Evolutionary conservation across 2,113 vertebrate species (phyloP).

Genomic region (Polypterus senegalus): DNA sequence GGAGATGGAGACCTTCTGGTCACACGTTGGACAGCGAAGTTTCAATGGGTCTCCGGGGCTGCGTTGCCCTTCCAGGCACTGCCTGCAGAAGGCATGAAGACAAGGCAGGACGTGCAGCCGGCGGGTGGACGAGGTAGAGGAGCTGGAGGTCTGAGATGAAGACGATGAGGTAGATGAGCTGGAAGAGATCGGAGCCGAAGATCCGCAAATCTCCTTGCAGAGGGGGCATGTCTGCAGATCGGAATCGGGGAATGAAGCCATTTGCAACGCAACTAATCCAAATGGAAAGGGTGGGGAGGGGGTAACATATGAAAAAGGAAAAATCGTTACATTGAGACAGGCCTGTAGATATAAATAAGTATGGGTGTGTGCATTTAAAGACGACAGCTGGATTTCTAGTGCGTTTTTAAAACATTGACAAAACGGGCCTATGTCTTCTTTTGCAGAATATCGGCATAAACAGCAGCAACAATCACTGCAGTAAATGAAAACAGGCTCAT

Average conservation of each 20-base stretch:
- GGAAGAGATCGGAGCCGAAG: slow-evolving; percentile 72
- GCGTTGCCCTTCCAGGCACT: slow-evolving; percentile 77
- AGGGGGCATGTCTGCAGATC: slow-evolving; percentile 81
- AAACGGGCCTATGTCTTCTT: no score
- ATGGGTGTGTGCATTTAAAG: no score
- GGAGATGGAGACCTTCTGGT: slow-evolving; percentile 76
- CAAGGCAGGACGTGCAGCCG: slow-evolving; percentile 80
- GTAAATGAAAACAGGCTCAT: no score
- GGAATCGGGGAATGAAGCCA: slow-evolving; percentile 84
- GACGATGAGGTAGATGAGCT: slow-evolving; percentile 76
- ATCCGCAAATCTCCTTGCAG: slow-evolving; percentile 83
- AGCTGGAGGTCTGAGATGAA: slow-evolving; percentile 61
- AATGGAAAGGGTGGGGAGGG: slow-evolving; percentile 11
- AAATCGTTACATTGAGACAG: neutral
- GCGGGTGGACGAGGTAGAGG: slow-evolving; percentile 45
- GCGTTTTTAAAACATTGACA: no score
- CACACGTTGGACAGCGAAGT: slow-evolving; percentile 77
- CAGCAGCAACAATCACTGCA: no score
- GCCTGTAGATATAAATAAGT: no score
- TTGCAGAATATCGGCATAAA: no score
- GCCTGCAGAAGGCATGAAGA: slow-evolving; percentile 82
- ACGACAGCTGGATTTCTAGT: no score
- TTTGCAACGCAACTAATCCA: slow-evolving; percentile 36
- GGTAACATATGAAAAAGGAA: slow-evolving; percentile 17
- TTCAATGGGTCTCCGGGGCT: slow-evolving; percentile 65